A percentile compares a stretch with the other conserved stretches of the same genome.
These are phyloP conservation scores for Nesospiza acunhae DNA, from an alignment of 2,113 vertebrate genomes.

Conservation along the genomic window DNA sequence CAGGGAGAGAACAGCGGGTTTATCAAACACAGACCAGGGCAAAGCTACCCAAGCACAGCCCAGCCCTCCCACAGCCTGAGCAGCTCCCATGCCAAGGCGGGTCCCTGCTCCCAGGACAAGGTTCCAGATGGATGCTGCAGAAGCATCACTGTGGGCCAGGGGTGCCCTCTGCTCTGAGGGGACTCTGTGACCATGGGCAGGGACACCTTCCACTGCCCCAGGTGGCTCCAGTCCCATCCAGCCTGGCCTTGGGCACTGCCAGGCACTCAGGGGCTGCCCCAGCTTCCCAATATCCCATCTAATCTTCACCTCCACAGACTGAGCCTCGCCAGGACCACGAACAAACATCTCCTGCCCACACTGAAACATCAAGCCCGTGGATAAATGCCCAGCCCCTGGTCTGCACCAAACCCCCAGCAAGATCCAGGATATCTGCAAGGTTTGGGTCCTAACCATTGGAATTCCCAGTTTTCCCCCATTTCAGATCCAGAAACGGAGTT, in stretches of 20 bases:
- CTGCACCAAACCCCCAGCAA: accelerated
- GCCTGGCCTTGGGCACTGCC: accelerated
- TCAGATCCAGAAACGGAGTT: no score
- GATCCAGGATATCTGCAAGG: neutral
- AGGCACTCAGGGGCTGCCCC: neutral
- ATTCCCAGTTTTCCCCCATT: neutral
- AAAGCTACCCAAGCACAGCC: neutral
- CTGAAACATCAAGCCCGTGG: accelerated
- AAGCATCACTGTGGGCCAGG: accelerated
- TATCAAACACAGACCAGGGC: neutral
- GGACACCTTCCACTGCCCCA: neutral
- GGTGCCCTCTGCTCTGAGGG: neutral
- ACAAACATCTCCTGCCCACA: neutral
- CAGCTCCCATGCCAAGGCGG: neutral
- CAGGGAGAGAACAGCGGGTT: neutral
- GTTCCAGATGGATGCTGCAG: neutral
- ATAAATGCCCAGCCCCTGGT: neutral
- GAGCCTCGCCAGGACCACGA: accelerated
- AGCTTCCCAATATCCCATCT: neutral
- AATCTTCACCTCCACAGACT: accelerated
- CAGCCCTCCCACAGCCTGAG: neutral
- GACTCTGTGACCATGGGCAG: neutral
- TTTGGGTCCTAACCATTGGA: neutral
- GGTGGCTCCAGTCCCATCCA: neutral
- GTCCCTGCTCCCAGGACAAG: accelerated